A percentile compares a stretch with the other conserved stretches of the same genome.
Evolutionary conservation across 2,888 invertebrate species (phyloP).

Genomic region (Tipula helvola): DNA sequence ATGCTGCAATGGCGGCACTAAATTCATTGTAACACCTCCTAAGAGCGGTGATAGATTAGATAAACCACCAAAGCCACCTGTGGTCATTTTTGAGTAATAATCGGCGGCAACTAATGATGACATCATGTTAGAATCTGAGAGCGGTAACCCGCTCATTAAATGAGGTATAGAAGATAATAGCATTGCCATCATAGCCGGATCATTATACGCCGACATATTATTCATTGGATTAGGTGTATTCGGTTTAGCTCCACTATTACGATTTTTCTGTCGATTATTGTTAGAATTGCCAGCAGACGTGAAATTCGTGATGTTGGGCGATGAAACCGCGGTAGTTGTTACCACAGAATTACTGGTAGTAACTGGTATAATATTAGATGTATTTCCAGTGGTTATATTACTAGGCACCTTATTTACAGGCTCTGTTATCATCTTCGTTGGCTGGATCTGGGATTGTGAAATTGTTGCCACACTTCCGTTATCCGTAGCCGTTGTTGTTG

Average conservation of each 20-base stretch:
- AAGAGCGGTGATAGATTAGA: not conserved
- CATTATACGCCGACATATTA: not conserved
- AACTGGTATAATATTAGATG: not conserved
- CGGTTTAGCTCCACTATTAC: not conserved
- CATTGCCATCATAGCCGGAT: not conserved
- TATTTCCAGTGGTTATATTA: not conserved
- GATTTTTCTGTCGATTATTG: not conserved
- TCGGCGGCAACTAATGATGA: slow-evolving; percentile 5
- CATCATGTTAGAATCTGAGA: slow-evolving; percentile 4
- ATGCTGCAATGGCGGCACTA: not conserved
- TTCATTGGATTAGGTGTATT: not conserved
- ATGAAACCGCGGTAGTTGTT: not conserved
- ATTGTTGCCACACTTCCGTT: not conserved
- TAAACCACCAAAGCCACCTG: not conserved
- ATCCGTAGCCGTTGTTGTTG: not conserved
- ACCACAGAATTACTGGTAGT: not conserved
- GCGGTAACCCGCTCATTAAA: not conserved
- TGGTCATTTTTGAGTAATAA: not conserved
- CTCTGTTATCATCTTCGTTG: not conserved
- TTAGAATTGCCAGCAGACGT: not conserved
- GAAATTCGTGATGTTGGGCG: slow-evolving; percentile 12
- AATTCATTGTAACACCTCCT: not conserved
- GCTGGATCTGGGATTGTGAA: not conserved
- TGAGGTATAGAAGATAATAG: not conserved
- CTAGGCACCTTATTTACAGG: not conserved